Percentiles rank a stretch among this genome's conserved stretches.
These are phyloP conservation scores for Solenodon paradoxus DNA, from an alignment of 2,113 vertebrate genomes.

Conservation along the genomic window DNA sequence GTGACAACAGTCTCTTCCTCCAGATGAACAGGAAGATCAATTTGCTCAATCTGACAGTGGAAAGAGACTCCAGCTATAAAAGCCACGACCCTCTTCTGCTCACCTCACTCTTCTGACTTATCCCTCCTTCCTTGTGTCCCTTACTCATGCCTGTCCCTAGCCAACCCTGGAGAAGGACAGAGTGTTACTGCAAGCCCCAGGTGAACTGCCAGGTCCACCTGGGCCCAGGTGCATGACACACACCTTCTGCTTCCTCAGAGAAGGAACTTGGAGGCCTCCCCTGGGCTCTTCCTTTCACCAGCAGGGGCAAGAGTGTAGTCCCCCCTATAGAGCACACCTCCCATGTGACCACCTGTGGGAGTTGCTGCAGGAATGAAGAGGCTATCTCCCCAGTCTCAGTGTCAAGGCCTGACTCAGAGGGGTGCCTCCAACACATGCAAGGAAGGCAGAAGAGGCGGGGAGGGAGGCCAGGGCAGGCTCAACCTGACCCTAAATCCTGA, in stretches of 20 bases:
- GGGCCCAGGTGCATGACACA: not conserved
- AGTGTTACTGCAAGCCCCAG: not conserved
- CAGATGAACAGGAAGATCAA: not conserved
- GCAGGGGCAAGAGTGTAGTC: conserved; percentile 34
- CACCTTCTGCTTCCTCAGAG: not conserved
- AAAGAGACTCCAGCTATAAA: not conserved
- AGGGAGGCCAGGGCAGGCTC: not conserved
- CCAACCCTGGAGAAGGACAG: not conserved
- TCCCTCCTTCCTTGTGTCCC: not conserved
- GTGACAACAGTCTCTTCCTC: not conserved
- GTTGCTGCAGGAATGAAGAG: not conserved
- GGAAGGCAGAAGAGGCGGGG: not conserved
- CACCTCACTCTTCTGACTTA: fast-evolving
- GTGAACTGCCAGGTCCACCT: fast-evolving
- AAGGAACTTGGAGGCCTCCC: not conserved
- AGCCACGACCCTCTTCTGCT: not conserved
- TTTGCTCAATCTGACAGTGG: fast-evolving
- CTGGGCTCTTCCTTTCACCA: not conserved
- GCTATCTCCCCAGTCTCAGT: not conserved
- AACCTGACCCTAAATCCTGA: not conserved
- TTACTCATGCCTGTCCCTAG: not conserved
- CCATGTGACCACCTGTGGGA: not conserved
- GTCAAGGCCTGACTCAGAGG: not conserved
- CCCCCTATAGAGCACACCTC: not conserved
- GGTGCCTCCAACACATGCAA: not conserved